Base-by-base conservation (phyloP, 2,113 vertebrate species). In the Chaenocephalus aceratus region DNA sequence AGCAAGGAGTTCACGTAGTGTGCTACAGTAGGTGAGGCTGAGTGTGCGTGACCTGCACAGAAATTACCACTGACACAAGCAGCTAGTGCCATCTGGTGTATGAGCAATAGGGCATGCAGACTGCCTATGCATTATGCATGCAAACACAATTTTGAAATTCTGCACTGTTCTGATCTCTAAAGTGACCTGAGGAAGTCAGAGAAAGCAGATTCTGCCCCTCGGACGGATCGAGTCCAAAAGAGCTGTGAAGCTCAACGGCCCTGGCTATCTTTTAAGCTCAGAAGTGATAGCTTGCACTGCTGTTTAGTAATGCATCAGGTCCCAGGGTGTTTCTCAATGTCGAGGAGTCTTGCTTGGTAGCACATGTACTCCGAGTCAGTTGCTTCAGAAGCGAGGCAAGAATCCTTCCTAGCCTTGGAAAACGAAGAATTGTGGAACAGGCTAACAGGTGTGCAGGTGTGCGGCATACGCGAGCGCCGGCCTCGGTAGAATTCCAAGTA, bases 41-140 rank as follows among this genome's bases (percentile, higher is more conserved):
- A 79, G 76, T 15, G 57, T 88, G 81, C 62, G 65, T 91, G 88
- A 90, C 74, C 75, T 51, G 70, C 71, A 51, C 74, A 73, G 61
- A 64, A 85, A 84, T 85, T 45, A 88, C 72, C 72, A 77, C 77
- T 46, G 89, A 86, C 88, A 80, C 79, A 71, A 90, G 87, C 78
- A 80, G 86, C 64, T 77, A 81, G 77, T 79, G 80, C 93, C 93
- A 94, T 93, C 89, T 94, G 93, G 73, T 86, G 80, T 80, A 79
- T 70, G 76, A 82, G 82, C 80, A 76, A 73, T 90, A 44, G 78
- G 52, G 71, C 85, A 89, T 60, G 62, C 65, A 56, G 70, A 65
- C 57, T 21, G 53, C 21, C 10, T 14, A 36, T 1, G 2, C 23
- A 49, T 72, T 23, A 67, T 72, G 9, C 23, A 72, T 80, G 34